Evolutionary conservation across 2,888 invertebrate genomes (phyloP), one percentile per base, ranked within the genome.

Genomic region (Acronicta psi): DNA sequence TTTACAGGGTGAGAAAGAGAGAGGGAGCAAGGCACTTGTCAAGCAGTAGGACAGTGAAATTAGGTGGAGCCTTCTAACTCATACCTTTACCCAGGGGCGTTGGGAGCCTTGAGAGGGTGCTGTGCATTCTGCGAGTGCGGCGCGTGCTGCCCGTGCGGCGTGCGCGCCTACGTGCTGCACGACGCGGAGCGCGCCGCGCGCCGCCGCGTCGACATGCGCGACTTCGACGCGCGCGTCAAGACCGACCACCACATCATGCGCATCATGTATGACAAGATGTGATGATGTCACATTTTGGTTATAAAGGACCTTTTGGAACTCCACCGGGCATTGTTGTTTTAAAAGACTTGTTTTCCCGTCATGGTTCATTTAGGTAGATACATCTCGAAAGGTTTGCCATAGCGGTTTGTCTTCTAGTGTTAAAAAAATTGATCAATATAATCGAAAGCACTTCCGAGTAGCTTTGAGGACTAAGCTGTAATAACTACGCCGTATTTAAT

Each of bases 71-170:
- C n/a, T 2, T 1, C 8, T 34, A n/a, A 6, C n/a, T n/a, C n/a
- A n/a, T 34, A 8, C 34, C 17, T 49, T 49, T 13, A 38, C 59
- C 1, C 71, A 91, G 92, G 92, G 52, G 90, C 90, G 0, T 81
- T 82, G 83, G 73, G 75, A 1, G 77, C 83, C 0, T 86, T 90
- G 25, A 69, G 54, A 0, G 79, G 81, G 0, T 75, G 85, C 29
- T 90, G 91, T 44, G 73, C 87, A 0, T 90, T 90, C 71, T 91
- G 92, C 70, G 25, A 59, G 16, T 90, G 91, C 61, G 86, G 88
- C 6, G 52, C 69, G 0, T 88, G 90, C 69, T 77, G 81, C 4
- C 49, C 73, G 0, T 82, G 85, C 64, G 44, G 54, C 50, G 40
- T 47, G 29, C 62, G 63, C 13, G 81, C 73, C 0, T 91, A 91